Evolutionary conservation across 2,113 vertebrate genomes (phyloP).

Genomic region (Lampris megalopsis): DNA sequence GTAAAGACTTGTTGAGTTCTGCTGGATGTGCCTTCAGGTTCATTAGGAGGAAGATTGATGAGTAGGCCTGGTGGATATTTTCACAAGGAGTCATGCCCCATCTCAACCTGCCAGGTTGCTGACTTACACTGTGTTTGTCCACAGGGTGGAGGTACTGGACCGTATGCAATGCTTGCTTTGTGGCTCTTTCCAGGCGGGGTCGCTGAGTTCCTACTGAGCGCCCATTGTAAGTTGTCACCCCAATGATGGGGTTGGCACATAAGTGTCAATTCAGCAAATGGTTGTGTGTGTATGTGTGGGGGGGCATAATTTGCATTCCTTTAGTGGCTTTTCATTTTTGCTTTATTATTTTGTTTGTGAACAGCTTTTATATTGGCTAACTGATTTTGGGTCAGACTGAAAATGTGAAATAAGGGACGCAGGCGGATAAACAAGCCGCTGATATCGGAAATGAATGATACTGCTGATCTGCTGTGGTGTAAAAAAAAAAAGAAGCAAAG

Average conservation of each 20-base stretch:
- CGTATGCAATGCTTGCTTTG: slow-evolving; percentile 81
- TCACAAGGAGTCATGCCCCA: not conserved
- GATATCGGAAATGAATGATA: no score
- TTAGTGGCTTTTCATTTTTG: no score
- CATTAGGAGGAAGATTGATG: slow-evolving; percentile 79
- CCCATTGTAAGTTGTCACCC: slow-evolving; percentile 79
- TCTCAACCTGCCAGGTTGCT: not conserved
- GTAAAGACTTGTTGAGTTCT: slow-evolving; percentile 82
- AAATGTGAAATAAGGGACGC: no score
- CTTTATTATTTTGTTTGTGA: no score
- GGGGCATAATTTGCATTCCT: no score
- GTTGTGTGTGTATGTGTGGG: no score
- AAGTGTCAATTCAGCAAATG: no score
- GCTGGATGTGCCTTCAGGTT: slow-evolving; percentile 82
- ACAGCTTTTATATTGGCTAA: no score
- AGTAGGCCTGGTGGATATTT: slow-evolving; percentile 56
- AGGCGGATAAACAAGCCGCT: no score
- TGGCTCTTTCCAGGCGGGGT: slow-evolving; percentile 61
- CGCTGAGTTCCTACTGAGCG: slow-evolving; percentile 81
- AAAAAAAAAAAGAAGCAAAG: no score
- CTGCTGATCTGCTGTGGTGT: no score
- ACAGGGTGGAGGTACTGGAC: slow-evolving; percentile 82
- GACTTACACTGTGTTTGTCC: not conserved
- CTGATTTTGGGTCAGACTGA: no score
- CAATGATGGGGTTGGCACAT: not conserved